Evolutionary conservation across 2,888 invertebrate genomes (phyloP).

Genomic region (Drosophila hamatofila): DNA sequence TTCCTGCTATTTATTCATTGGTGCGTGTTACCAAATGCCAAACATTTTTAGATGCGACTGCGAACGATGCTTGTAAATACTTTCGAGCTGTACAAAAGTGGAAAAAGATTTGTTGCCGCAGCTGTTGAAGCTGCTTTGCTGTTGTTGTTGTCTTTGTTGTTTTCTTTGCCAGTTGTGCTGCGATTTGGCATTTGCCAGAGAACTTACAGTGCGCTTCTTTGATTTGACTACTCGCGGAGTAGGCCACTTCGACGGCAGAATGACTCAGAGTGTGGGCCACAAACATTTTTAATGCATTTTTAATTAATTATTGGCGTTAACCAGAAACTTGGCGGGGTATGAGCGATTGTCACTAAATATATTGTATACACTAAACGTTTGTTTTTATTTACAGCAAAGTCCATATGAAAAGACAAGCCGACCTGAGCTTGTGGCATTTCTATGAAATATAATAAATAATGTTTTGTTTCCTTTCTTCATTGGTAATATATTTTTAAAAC

Average conservation of each 20-base stretch:
- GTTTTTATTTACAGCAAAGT: neutral
- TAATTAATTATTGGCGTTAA: slow-evolving; percentile 68
- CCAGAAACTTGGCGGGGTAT: neutral
- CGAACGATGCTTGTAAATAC: slow-evolving; percentile 78
- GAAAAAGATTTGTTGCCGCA: slow-evolving; percentile 75
- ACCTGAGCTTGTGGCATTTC: neutral
- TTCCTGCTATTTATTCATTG: slow-evolving; percentile 68
- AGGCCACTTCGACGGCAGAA: slow-evolving; percentile 26
- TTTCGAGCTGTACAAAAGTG: slow-evolving; percentile 74
- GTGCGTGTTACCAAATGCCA: slow-evolving; percentile 79
- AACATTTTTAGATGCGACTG: slow-evolving; percentile 77
- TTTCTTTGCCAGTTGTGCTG: slow-evolving; percentile 14
- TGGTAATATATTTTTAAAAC: neutral
- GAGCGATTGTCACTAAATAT: neutral
- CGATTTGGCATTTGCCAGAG: slow-evolving; percentile 56
- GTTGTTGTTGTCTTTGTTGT: slow-evolving; percentile 25
- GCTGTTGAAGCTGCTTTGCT: slow-evolving; percentile 50
- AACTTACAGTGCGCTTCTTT: slow-evolving; percentile 42
- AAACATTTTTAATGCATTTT: slow-evolving; percentile 68
- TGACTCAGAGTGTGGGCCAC: neutral
- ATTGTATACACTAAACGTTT: neutral
- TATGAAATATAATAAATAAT: neutral
- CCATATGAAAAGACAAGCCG: neutral
- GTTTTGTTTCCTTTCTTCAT: neutral
- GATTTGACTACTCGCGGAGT: slow-evolving; percentile 21